These are phyloP conservation scores for Parambassis ranga DNA, from an alignment of 2,797 vertebrate species.

Conservation along the genomic window DNA sequence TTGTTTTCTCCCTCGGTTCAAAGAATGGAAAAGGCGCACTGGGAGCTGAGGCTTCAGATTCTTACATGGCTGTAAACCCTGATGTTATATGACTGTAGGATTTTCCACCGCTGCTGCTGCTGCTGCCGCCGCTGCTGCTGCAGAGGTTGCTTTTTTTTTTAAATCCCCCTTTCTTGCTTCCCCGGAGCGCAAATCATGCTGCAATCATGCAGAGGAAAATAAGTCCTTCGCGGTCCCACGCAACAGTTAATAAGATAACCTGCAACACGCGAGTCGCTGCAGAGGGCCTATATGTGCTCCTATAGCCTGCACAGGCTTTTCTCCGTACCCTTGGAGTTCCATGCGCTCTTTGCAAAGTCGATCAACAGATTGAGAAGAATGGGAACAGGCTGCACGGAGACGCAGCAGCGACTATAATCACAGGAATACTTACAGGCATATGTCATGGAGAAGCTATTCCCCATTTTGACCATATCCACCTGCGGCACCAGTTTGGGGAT, in stretches of 20 bases:
- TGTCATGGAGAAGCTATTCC: slow-evolving; percentile 99
- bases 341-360: slow-evolving; percentile 27
- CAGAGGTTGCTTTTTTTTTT: slow-evolving; percentile 23
- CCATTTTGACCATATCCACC: slow-evolving; percentile 99
- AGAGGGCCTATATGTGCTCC: not conserved
- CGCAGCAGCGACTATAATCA: not conserved
- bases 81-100: slow-evolving; percentile 12
- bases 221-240: slow-evolving; percentile 39
- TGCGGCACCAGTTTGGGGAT: slow-evolving; percentile 98
- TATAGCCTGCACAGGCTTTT: not conserved
- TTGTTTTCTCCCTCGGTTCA: slow-evolving; percentile 4
- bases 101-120: not conserved
- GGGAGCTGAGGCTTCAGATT: slow-evolving; percentile 10
- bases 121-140: slow-evolving; percentile 8
- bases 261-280: slow-evolving; percentile 5
- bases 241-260: slow-evolving; percentile 59
- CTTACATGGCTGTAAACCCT: slow-evolving; percentile 3
- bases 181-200: slow-evolving; percentile 37
- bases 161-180: slow-evolving; percentile 22
- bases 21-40: not conserved
- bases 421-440: slow-evolving; percentile 92
- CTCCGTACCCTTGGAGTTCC: slow-evolving; percentile 7
- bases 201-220: slow-evolving; percentile 22
- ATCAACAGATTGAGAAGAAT: slow-evolving; percentile 1
- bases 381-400: not conserved